Conservation (phyloP, 1,140 invertebrate genomes). For the Danaus melanippus region DNA sequence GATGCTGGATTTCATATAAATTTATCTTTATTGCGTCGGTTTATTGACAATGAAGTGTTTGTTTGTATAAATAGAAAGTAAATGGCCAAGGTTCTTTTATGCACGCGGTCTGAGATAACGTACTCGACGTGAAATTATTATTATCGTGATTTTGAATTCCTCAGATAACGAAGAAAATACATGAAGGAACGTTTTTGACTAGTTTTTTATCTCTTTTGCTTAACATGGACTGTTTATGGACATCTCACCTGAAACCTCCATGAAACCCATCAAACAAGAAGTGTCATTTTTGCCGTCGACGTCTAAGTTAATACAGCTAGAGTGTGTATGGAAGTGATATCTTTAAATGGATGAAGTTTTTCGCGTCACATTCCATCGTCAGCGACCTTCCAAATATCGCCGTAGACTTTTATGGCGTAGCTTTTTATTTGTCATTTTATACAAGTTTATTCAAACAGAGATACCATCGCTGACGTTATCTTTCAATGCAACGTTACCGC, state of each 20-base stretch:
- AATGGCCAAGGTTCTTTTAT: too few relatives aligned
- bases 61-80: slow-evolving; percentile 7
- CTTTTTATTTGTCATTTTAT: slow-evolving; percentile 72
- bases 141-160: too few relatives aligned
- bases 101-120: too few relatives aligned
- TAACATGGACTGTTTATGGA: too few relatives aligned
- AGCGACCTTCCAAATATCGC: slow-evolving; percentile 45
- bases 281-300: neutral
- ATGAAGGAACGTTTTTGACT: neutral
- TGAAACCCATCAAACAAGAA: neutral
- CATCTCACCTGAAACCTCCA: too few relatives aligned
- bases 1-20: slow-evolving; percentile 17
- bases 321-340: too few relatives aligned
- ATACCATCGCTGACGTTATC: slow-evolving; percentile 69
- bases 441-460: slow-evolving; percentile 71
- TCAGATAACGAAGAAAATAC: neutral
- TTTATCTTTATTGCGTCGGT: slow-evolving; percentile 15
- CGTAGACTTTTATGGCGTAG: slow-evolving; percentile 57
- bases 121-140: too few relatives aligned
- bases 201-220: too few relatives aligned
- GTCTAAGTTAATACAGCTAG: too few relatives aligned
- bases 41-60: slow-evolving; percentile 10
- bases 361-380: slow-evolving; percentile 23
- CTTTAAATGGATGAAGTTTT: slow-evolving; percentile 7
- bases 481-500: slow-evolving; percentile 72